These are phyloP conservation scores for Arrhopalites spinosus DNA, from an alignment of 2,888 invertebrate species.

Conservation along the genomic window DNA sequence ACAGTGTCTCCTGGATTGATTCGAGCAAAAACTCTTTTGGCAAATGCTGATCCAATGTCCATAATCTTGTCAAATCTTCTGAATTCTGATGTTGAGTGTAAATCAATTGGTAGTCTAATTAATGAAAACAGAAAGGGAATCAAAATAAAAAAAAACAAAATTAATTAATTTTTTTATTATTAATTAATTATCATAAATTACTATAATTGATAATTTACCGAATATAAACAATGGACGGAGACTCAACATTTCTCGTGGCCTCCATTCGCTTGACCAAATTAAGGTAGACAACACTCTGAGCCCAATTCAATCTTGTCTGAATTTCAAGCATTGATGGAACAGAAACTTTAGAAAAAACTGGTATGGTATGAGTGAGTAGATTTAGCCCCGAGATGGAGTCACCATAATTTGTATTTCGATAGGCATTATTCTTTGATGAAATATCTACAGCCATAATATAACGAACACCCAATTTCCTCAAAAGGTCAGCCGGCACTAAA, in stretches of 20 bases:
- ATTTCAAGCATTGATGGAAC: conserved; percentile 27
- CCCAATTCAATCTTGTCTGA: conserved; percentile 18
- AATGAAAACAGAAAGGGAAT: too few species aligned
- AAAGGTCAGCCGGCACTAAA: conserved; percentile 41
- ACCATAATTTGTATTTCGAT: conserved; percentile 21
- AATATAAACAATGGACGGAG: conserved; percentile 16
- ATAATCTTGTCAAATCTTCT: conserved; percentile 18
- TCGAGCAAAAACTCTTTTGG: not conserved
- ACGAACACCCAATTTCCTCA: conserved; percentile 11
- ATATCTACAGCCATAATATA: conserved; percentile 22
- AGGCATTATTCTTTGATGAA: conserved; percentile 13
- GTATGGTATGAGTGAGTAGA: not conserved
- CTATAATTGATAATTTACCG: not conserved
- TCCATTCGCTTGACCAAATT: conserved; percentile 37
- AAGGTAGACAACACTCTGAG: conserved; percentile 31
- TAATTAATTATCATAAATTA: too few species aligned
- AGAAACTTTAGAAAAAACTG: not conserved
- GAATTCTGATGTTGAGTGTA: conserved; percentile 15
- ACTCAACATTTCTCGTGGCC: not conserved
- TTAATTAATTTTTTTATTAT: too few species aligned
- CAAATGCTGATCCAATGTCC: conserved; percentile 2
- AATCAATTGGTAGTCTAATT: conserved; percentile 15
- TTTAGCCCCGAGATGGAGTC: conserved; percentile 10
- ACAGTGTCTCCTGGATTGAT: conserved; percentile 3
- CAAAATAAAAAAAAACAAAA: too few species aligned